Conservation (phyloP, 2,888 invertebrate species). For the Sipunculus nudus region DNA sequence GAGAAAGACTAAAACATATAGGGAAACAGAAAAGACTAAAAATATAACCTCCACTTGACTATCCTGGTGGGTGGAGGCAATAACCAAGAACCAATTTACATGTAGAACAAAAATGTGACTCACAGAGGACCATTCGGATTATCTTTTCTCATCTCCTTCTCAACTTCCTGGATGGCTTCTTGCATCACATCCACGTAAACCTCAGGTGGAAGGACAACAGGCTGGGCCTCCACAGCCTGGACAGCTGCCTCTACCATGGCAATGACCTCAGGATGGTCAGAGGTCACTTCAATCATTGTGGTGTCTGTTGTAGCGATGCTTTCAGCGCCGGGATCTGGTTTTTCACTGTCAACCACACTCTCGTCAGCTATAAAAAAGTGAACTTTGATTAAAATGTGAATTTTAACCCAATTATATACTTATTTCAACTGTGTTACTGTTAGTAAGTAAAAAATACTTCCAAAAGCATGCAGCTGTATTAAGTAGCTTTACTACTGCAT, state of each 20-base stretch:
- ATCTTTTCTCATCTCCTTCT: slow-evolving; percentile 51
- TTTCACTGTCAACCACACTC: slow-evolving; percentile 7
- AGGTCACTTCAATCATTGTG: slow-evolving; percentile 50
- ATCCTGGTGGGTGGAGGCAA: no score
- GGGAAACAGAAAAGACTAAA: no score
- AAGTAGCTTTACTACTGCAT: no score
- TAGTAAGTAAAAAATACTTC: no score
- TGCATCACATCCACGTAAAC: slow-evolving; percentile 60
- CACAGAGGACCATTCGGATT: slow-evolving; percentile 59
- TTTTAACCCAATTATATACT: no score
- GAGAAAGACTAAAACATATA: no score
- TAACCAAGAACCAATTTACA: no score
- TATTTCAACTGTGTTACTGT: no score
- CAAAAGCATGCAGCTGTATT: no score
- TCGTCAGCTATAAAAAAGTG: not conserved
- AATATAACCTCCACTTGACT: no score
- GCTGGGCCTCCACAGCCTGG: slow-evolving; percentile 51
- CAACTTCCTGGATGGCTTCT: slow-evolving; percentile 54
- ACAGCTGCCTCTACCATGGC: slow-evolving; percentile 58
- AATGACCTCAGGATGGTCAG: slow-evolving; percentile 61
- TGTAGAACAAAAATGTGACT: no score
- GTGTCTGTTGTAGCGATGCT: slow-evolving; percentile 7
- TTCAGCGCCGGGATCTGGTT: slow-evolving; percentile 6
- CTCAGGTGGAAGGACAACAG: slow-evolving; percentile 49
- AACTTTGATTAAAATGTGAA: no score